phyloP scores from a whole-genome alignment of 2,797 vertebrate species.

The Heliangelus exortis region DNA sequence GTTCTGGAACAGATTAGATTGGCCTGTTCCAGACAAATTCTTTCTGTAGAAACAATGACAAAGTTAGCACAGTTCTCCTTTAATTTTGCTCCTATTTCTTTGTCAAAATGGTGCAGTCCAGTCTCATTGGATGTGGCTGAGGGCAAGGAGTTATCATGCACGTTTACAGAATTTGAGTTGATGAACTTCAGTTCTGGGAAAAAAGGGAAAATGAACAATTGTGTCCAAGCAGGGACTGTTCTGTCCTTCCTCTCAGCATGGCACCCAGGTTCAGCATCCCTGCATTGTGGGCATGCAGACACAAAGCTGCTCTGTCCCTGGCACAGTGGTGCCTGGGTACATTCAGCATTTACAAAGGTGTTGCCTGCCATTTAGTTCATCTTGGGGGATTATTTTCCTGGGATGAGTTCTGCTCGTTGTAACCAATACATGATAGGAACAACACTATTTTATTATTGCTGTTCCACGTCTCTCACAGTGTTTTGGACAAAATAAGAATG shows the following conservation, averaged over 20 bases:
- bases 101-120: not conserved
- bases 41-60: not conserved
- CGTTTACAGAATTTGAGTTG: not conserved
- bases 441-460: not conserved
- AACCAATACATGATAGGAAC: not conserved
- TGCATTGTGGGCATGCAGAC: not conserved
- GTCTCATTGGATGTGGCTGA: not conserved
- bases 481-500: not conserved
- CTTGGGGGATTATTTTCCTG: not conserved
- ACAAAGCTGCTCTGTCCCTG: not conserved
- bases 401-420: not conserved
- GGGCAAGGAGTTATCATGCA: not conserved
- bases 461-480: not conserved
- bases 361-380: not conserved
- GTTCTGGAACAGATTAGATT: not conserved
- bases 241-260: not conserved
- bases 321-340: rapidly evolving
- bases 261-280: not conserved
- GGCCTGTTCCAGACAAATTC: not conserved
- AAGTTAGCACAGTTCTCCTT: not conserved
- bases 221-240: not conserved
- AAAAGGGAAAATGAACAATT: not conserved
- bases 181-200: not conserved
- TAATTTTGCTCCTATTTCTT: not conserved
- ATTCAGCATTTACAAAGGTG: not conserved